phyloP scores from a whole-genome alignment of 2,113 vertebrate species.

The Tiliqua scincoides region DNA sequence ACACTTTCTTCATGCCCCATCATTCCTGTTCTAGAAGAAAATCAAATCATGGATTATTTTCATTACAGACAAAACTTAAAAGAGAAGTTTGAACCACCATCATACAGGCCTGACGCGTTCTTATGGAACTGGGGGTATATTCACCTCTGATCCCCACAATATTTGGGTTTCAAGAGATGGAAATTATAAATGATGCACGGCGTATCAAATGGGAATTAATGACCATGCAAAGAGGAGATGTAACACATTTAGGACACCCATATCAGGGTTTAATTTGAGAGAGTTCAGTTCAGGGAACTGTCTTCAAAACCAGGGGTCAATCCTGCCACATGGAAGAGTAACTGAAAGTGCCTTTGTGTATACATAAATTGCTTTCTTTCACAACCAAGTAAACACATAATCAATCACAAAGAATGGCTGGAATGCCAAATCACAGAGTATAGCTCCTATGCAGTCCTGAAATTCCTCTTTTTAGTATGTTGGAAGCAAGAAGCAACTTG shows the following conservation, averaged over 20 bases:
- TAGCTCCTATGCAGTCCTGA: not conserved
- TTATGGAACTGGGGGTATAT: not conserved
- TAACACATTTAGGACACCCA: not conserved
- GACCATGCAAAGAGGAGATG: not conserved
- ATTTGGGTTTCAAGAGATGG: not conserved
- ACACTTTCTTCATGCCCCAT: not conserved
- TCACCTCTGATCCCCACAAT: not conserved
- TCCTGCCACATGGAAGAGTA: not conserved
- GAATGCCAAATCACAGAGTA: not conserved
- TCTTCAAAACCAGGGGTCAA: not conserved
- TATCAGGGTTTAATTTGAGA: not conserved
- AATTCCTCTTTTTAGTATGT: not conserved
- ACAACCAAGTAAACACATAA: not conserved
- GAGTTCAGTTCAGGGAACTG: not conserved
- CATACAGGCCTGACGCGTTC: not conserved
- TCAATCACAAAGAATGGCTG: not conserved
- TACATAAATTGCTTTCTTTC: not conserved
- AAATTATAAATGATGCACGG: not conserved
- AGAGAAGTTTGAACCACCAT: not conserved
- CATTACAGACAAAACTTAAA: not conserved
- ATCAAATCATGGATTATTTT: not conserved
- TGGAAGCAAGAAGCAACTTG: not conserved
- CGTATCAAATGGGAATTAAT: not conserved
- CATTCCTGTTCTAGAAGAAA: not conserved
- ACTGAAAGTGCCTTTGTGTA: not conserved